Evolutionary conservation across 35 echinoderm and acorn worm species (phyloP).

Genomic region (Ophioderma brevispina): DNA sequence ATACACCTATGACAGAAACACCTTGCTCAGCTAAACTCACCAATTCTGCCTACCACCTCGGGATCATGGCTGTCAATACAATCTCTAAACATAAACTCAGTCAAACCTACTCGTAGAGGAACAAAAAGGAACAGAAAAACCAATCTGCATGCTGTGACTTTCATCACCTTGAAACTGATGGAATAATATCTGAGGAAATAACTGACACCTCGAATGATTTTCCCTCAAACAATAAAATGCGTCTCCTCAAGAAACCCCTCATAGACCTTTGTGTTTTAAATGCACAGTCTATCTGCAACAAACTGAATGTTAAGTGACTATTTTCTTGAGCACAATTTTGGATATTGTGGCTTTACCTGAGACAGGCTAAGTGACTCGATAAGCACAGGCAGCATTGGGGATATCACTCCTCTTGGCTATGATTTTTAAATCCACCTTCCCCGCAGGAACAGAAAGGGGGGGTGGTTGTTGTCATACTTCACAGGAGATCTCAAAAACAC

Average conservation of each 20-base stretch:
- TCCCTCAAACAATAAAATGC: no score
- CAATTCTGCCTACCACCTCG: background rate
- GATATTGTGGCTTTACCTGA: slow-evolving; percentile 65
- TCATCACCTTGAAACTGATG: background rate
- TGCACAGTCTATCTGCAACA: slow-evolving; percentile 23
- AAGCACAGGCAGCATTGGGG: slow-evolving; percentile 7
- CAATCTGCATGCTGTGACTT: background rate
- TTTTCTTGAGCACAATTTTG: slow-evolving; percentile 18
- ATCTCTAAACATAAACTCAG: background rate
- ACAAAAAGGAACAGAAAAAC: background rate
- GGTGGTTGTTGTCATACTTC: slow-evolving; percentile 47
- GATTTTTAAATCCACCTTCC: slow-evolving; percentile 47
- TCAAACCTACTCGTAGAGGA: background rate
- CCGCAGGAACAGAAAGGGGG: slow-evolving; percentile 19
- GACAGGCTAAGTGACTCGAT: slow-evolving; percentile 18
- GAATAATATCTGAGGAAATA: no score
- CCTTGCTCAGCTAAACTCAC: background rate
- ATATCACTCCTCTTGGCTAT: slow-evolving; percentile 36
- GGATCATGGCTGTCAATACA: background rate
- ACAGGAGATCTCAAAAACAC: background rate
- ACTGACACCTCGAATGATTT: no score
- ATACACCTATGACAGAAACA: background rate
- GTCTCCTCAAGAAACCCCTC: background rate
- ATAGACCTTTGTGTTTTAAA: slow-evolving; percentile 3
- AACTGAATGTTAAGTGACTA: slow-evolving; percentile 3